Conservation (phyloP, 2,797 vertebrate species). For the Pelodytes ibericus region DNA sequence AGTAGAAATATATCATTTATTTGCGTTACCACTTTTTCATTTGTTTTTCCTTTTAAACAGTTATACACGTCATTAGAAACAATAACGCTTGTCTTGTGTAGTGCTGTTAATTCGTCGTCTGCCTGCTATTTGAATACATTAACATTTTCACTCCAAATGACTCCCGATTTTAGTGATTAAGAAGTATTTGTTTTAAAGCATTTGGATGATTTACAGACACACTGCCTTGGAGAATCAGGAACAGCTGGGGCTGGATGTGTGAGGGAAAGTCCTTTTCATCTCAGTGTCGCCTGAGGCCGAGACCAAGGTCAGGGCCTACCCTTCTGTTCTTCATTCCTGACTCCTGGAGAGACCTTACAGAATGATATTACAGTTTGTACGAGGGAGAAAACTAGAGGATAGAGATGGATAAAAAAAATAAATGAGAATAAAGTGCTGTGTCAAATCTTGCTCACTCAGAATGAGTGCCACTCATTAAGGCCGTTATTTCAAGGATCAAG, state of each 20-base stretch:
- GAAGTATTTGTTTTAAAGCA: conserved; percentile 69
- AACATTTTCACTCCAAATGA: conserved; percentile 70
- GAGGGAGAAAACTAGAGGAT: neutral
- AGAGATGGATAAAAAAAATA: neutral
- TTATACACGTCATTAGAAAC: conserved; percentile 64
- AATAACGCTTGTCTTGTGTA: conserved; percentile 57
- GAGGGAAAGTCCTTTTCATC: conserved; percentile 25
- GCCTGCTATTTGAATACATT: conserved; percentile 69
- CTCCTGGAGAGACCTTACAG: neutral
- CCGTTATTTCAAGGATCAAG: neutral
- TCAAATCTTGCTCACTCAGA: neutral
- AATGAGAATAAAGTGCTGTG: neutral
- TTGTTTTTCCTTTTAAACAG: conserved; percentile 53
- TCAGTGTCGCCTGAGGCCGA: neutral
- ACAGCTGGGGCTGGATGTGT: neutral
- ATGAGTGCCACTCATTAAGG: conserved; percentile 1
- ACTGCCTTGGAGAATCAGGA: conserved; percentile 18
- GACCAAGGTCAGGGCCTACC: conserved; percentile 20
- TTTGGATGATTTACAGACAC: conserved; percentile 58
- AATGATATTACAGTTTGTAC: neutral
- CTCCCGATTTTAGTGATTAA: conserved; percentile 68
- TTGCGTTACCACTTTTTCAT: conserved; percentile 22
- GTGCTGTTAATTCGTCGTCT: conserved; percentile 64
- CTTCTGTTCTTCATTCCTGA: conserved; percentile 21
- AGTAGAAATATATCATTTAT: neutral